These are phyloP conservation scores for Gadus chalcogrammus DNA, from an alignment of 2,113 vertebrate species.

Conservation along the genomic window DNA sequence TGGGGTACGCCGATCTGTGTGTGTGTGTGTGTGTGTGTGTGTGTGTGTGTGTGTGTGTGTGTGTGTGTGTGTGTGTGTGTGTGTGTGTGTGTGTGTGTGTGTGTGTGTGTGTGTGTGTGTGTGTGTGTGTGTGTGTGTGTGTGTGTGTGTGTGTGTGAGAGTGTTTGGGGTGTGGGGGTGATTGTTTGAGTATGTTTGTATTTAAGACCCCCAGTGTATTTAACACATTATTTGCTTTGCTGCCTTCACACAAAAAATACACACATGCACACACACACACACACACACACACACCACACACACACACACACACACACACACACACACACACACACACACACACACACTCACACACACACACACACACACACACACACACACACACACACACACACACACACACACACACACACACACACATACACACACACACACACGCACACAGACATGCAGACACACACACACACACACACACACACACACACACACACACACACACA, in stretches of 20 bases:
- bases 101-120: too few species aligned
- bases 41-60: not conserved
- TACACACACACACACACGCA: not conserved
- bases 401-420: too few species aligned
- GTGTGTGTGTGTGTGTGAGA: slow-evolving; percentile 3
- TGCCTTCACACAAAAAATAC: not conserved
- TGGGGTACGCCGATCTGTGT: slow-evolving; percentile 52
- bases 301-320: slow-evolving; percentile 6
- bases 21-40: slow-evolving; percentile 11
- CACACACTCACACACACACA: not conserved
- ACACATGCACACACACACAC: slow-evolving; percentile 14
- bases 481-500: too few species aligned
- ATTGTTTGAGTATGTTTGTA: not conserved
- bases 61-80: too few species aligned
- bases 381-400: too few species aligned
- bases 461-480: too few species aligned
- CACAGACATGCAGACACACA: too few species aligned
- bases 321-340: not conserved
- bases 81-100: too few species aligned
- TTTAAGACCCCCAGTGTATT: slow-evolving; percentile 27
- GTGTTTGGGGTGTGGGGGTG: slow-evolving; percentile 1
- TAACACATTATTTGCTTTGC: slow-evolving; percentile 35
- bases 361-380: too few species aligned
- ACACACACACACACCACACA: slow-evolving; percentile 5
- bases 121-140: slow-evolving; percentile 5